Evolutionary conservation across 2,888 invertebrate genomes (phyloP).

Genomic region (Apodemia mormo): DNA sequence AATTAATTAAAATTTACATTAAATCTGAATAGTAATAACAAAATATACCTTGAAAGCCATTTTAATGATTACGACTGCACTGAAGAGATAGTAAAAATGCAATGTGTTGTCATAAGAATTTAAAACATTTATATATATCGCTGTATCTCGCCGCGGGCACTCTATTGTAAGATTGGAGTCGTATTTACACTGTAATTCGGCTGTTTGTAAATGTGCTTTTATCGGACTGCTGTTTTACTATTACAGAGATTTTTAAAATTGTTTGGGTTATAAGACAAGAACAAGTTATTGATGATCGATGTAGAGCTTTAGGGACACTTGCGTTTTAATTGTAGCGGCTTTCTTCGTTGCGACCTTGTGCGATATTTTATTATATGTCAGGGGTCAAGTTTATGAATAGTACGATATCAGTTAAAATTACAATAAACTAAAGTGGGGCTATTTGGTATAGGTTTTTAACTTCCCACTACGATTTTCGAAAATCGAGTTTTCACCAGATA

Average conservation of each 20-base stretch:
- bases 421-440: too few relatives aligned
- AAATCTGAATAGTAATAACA: background rate
- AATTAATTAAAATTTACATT: background rate
- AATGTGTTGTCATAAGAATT: slow-evolving; percentile 57
- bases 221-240: too few relatives aligned
- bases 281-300: slow-evolving; percentile 59
- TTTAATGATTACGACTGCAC: slow-evolving; percentile 57
- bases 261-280: slow-evolving; percentile 36
- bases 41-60: slow-evolving; percentile 69
- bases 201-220: slow-evolving; percentile 42
- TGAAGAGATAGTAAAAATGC: slow-evolving; percentile 60
- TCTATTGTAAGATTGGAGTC: slow-evolving; percentile 48
- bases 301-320: slow-evolving; percentile 64
- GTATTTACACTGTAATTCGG: slow-evolving; percentile 50
- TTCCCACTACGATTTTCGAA: too few relatives aligned
- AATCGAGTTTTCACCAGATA: too few relatives aligned
- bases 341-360: slow-evolving; percentile 50
- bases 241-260: background rate
- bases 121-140: slow-evolving; percentile 64
- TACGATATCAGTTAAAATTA: too few relatives aligned
- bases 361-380: slow-evolving; percentile 11
- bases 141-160: slow-evolving; percentile 50
- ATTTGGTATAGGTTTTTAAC: too few relatives aligned
- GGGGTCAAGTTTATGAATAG: background rate
- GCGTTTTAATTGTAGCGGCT: slow-evolving; percentile 53